Conservation (phyloP, 2,113 vertebrate species). For the Ardeotis arabs region DNA sequence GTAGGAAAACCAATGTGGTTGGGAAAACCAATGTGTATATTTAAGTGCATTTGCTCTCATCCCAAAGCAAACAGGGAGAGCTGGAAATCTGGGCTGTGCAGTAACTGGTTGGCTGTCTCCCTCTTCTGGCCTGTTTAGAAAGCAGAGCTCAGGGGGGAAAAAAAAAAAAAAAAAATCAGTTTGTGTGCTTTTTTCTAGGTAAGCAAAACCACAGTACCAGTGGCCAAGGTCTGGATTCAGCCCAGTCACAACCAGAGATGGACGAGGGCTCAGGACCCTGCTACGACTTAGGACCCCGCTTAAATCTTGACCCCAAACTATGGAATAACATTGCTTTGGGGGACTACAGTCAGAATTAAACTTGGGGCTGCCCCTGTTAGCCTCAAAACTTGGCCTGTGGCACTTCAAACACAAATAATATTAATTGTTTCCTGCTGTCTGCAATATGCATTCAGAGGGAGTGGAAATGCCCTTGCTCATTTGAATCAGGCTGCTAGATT, state of each 20-base stretch:
- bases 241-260: neutral
- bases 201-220: neutral
- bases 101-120: constrained; percentile 9
- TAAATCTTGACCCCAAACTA: neutral
- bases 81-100: neutral
- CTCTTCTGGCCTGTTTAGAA: constrained; percentile 24
- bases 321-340: neutral
- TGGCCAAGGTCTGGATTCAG: neutral
- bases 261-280: neutral
- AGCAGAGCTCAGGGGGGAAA: neutral
- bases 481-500: neutral
- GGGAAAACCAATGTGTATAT: neutral
- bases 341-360: neutral
- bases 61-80: neutral
- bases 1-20: neutral
- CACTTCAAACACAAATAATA: neutral
- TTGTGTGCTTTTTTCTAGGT: neutral
- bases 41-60: neutral
- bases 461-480: neutral
- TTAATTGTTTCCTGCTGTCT: neutral
- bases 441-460: neutral
- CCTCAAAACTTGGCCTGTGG: neutral
- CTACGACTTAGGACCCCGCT: neutral
- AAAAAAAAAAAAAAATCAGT: neutral
- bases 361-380: neutral